Evolutionary conservation across 2,888 invertebrate genomes (phyloP).

Genomic region (Noctua janthina): DNA sequence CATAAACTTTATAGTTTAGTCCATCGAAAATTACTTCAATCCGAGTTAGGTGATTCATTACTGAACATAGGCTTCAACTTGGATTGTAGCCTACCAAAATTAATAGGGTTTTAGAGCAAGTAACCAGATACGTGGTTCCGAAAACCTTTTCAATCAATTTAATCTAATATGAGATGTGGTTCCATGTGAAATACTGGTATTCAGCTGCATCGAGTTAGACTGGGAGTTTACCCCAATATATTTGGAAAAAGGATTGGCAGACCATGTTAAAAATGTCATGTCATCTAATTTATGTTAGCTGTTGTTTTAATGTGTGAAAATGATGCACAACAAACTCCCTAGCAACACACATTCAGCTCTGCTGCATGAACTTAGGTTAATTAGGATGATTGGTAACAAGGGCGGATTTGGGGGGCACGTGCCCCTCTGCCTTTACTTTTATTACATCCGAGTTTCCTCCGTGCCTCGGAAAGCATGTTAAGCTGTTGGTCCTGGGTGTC

Average conservation of each 20-base stretch:
- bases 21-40: not conserved
- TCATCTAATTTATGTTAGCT: not conserved
- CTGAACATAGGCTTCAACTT: not conserved
- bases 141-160: not conserved
- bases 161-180: not conserved
- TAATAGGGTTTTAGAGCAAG: not conserved
- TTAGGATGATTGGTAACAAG: too few relatives aligned
- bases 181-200: not conserved
- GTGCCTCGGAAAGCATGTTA: too few relatives aligned
- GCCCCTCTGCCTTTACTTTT: too few relatives aligned
- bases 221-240: not conserved
- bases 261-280: not conserved
- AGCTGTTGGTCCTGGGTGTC: too few relatives aligned
- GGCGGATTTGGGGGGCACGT: too few relatives aligned
- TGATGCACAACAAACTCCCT: not conserved
- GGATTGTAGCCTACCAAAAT: not conserved
- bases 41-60: not conserved
- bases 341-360: not conserved
- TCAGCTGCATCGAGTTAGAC: not conserved
- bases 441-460: too few relatives aligned
- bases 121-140: not conserved
- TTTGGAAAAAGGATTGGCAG: not conserved
- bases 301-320: not conserved
- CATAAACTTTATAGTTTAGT: not conserved
- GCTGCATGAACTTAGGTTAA: not conserved